These are phyloP conservation scores for Polydrusus tereticollis DNA, from an alignment of 2,888 invertebrate genomes.

Conservation along the genomic window DNA sequence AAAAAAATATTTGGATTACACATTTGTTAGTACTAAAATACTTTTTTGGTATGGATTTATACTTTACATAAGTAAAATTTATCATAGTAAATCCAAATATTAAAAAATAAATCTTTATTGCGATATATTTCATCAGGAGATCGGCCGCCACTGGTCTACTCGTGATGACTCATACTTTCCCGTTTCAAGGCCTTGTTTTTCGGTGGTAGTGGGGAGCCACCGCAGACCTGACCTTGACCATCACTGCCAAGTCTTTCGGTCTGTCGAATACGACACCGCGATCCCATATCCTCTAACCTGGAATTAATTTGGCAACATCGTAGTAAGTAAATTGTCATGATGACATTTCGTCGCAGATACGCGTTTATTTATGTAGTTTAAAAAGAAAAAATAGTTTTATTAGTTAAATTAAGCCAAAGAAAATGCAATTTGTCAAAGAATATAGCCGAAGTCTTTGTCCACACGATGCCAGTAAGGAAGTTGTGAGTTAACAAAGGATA, in stretches of 20 bases:
- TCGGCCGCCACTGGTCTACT: no score
- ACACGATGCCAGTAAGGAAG: constrained; percentile 1
- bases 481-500: constrained; percentile 32
- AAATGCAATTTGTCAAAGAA: constrained; percentile 39
- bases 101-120: no score
- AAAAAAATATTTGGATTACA: no score
- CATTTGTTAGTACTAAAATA: no score
- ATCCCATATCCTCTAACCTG: no score
- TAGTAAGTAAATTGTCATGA: neutral
- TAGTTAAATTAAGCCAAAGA: constrained; percentile 43
- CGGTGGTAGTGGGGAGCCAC: no score
- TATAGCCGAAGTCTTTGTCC: constrained; percentile 28
- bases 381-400: constrained; percentile 38
- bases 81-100: no score
- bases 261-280: neutral
- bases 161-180: no score
- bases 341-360: constrained; percentile 24
- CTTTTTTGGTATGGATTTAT: no score
- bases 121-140: no score
- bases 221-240: constrained; percentile 9
- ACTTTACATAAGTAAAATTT: no score
- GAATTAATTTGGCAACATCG: constrained; percentile 11
- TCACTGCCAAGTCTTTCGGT: constrained; percentile 1
- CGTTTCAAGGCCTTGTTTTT: no score
- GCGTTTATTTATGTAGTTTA: constrained; percentile 33